Conservation (phyloP, 2,797 vertebrate genomes). For the Phoeniculus purpureus region DNA sequence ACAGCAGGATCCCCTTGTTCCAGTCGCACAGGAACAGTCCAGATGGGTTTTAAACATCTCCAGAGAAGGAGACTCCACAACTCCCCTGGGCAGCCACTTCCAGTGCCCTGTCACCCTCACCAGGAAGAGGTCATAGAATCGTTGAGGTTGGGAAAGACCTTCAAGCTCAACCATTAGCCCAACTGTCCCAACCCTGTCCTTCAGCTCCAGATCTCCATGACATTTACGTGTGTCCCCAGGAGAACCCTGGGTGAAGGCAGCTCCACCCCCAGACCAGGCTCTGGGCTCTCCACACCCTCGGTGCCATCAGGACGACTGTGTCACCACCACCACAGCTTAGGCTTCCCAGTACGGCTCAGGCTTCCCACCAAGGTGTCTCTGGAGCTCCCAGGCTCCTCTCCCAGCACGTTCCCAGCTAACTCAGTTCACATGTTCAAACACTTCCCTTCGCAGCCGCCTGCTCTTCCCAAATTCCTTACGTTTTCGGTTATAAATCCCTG, state of each 20-base stretch:
- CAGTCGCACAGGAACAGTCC: too few relatives aligned
- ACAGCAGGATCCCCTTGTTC: too few relatives aligned
- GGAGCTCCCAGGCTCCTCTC: background rate
- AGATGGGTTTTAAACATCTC: too few relatives aligned
- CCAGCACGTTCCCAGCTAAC: background rate
- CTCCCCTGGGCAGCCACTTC: too few relatives aligned
- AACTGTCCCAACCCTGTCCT: too few relatives aligned
- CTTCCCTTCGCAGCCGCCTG: background rate
- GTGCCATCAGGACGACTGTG: accelerated
- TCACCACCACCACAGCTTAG: background rate
- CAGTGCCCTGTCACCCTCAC: too few relatives aligned
- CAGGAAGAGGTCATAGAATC: too few relatives aligned
- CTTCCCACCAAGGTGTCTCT: background rate
- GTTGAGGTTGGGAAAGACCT: too few relatives aligned
- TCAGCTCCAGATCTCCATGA: too few relatives aligned
- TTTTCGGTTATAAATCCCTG: background rate
- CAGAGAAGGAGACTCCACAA: too few relatives aligned
- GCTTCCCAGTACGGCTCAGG: background rate
- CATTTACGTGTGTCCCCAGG: background rate
- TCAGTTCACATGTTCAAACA: background rate
- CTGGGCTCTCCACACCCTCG: accelerated
- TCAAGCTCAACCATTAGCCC: too few relatives aligned
- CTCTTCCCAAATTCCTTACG: conserved; percentile 15
- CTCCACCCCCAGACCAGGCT: background rate
- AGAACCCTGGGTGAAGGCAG: background rate